Percentiles rank a stretch among this genome's conserved stretches.
These are phyloP conservation scores for Triplophysa siluroides DNA, from an alignment of 2,113 vertebrate genomes.

Conservation along the genomic window DNA sequence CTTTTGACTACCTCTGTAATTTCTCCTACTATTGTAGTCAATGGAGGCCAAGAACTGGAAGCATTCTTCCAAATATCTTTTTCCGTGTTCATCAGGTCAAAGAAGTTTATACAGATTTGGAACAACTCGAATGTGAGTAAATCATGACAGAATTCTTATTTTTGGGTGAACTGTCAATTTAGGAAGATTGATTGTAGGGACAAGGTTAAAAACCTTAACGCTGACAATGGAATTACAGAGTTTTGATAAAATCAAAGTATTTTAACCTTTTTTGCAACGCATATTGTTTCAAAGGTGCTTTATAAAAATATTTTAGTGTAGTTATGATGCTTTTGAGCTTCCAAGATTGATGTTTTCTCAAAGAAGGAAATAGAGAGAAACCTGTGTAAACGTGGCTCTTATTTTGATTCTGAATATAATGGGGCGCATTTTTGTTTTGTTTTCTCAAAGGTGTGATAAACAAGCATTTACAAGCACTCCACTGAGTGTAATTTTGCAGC, in stretches of 20 bases:
- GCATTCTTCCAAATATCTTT: no score
- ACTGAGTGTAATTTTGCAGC: background rate
- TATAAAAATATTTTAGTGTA: no score
- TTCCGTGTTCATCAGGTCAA: no score
- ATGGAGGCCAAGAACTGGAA: no score
- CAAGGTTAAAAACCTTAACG: conserved; percentile 8
- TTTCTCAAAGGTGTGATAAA: background rate
- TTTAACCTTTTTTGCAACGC: background rate
- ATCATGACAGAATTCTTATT: no score
- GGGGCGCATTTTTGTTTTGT: background rate
- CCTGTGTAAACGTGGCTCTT: background rate
- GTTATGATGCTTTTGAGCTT: no score
- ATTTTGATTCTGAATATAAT: background rate
- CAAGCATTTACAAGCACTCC: background rate
- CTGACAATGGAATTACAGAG: background rate
- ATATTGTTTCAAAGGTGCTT: no score
- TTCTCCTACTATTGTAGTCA: no score
- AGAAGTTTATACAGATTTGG: no score
- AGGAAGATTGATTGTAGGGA: background rate
- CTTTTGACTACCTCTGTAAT: no score
- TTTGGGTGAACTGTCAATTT: background rate
- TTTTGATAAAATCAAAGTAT: background rate
- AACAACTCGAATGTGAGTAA: no score
- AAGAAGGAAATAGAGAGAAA: background rate
- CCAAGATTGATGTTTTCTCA: no score